These are phyloP conservation scores for Carduelis carduelis DNA, from an alignment of 2,797 vertebrate genomes.

Conservation along the genomic window DNA sequence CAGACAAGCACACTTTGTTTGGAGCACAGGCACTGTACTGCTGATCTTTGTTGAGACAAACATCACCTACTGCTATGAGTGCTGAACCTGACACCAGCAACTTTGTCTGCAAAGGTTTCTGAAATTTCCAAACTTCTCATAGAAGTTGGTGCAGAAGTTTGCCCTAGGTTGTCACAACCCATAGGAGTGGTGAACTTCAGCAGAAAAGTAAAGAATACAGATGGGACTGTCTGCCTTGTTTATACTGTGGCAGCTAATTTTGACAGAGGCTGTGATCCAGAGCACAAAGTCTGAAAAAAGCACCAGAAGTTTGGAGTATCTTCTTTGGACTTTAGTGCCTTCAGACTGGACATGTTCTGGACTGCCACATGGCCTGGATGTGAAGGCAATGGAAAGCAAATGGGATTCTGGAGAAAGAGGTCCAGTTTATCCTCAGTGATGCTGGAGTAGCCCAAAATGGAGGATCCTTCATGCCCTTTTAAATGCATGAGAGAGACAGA, in stretches of 20 bases:
- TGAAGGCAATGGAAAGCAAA: not conserved
- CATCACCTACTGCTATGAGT: not conserved
- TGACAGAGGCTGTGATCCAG: not conserved
- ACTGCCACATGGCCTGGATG: not conserved
- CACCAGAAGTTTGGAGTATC: not conserved
- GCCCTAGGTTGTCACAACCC: not conserved
- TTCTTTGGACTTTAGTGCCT: not conserved
- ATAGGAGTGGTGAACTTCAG: not conserved
- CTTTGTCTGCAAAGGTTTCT: not conserved
- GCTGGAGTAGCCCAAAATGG: not conserved
- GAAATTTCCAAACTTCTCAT: not conserved
- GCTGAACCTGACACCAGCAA: not conserved
- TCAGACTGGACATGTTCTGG: not conserved
- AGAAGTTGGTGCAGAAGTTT: not conserved
- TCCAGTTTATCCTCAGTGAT: not conserved
- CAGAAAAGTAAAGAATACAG: not conserved
- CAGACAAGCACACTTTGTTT: rapidly evolving
- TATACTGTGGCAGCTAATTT: not conserved
- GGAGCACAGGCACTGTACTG: not conserved
- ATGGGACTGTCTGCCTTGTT: not conserved
- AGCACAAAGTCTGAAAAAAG: not conserved
- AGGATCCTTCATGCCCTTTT: not conserved
- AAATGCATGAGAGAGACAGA: not conserved
- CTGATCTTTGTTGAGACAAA: not conserved
- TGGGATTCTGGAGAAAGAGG: not conserved